Evolutionary conservation across 1,140 invertebrate species (phyloP).

Genomic region (Pogonus chalceus): DNA sequence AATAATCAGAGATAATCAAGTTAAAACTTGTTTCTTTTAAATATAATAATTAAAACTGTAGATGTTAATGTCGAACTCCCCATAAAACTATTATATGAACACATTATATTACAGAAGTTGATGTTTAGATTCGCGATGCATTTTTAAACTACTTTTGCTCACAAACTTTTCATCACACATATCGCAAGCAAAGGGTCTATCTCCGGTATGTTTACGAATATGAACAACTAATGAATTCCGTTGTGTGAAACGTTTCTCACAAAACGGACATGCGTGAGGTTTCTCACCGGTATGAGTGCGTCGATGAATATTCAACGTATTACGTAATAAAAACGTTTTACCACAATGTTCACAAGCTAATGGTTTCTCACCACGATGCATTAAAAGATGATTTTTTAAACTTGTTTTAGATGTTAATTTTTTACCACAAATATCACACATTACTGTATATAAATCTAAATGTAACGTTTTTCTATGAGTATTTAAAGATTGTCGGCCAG

Average conservation of each 20-base stretch:
- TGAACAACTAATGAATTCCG: constrained; percentile 37
- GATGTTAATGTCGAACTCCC: no score
- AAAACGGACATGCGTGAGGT: constrained; percentile 18
- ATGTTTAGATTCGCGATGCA: no score
- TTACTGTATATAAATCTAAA: no score
- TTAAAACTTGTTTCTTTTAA: no score
- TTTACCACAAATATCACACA: constrained; percentile 35
- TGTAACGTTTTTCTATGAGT: constrained; percentile 17
- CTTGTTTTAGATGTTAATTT: constrained; percentile 28
- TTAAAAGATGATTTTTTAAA: constrained; percentile 26
- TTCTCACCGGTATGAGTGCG: constrained; percentile 17
- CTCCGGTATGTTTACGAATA: constrained; percentile 40
- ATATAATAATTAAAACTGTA: no score
- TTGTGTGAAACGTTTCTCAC: constrained; percentile 27
- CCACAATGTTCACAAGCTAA: constrained; percentile 23
- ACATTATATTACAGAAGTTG: no score
- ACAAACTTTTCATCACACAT: constrained; percentile 42
- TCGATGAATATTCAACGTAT: constrained; percentile 14
- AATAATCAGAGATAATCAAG: no score
- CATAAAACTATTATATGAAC: no score
- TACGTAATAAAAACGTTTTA: constrained; percentile 22
- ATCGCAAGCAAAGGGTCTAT: constrained; percentile 44
- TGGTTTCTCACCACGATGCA: constrained; percentile 20
- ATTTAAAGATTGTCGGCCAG: no score
- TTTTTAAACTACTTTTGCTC: constrained; percentile 19